These are phyloP conservation scores for Scrobipalpa costella DNA, from an alignment of 2,888 invertebrate genomes.

Conservation along the genomic window DNA sequence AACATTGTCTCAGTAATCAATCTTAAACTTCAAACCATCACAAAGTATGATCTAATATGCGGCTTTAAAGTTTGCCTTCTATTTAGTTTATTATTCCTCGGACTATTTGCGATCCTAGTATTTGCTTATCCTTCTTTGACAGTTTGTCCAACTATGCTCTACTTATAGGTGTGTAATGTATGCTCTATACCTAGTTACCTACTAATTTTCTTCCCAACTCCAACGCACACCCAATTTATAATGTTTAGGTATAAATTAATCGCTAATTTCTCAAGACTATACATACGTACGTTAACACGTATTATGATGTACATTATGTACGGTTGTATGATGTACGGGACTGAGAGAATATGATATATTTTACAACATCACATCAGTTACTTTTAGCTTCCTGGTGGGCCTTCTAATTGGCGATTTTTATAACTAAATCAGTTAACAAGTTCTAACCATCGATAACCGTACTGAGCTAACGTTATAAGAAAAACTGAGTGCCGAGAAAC, in stretches of 20 bases:
- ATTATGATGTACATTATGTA: too few species aligned
- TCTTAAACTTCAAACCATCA: conserved; percentile 29
- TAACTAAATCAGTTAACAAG: conserved; percentile 9
- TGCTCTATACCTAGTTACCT: too few species aligned
- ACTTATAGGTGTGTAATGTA: too few species aligned
- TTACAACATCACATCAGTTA: neutral
- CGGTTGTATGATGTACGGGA: too few species aligned
- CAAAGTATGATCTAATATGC: neutral
- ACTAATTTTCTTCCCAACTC: too few species aligned
- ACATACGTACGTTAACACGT: too few species aligned
- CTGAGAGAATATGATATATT: neutral
- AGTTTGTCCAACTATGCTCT: too few species aligned
- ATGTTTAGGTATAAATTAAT: neutral
- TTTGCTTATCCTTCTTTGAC: neutral
- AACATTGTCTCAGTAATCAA: conserved; percentile 43
- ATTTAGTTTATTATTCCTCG: neutral
- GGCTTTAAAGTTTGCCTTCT: neutral
- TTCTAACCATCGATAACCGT: conserved; percentile 1
- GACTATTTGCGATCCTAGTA: neutral
- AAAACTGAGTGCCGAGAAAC: conserved; percentile 2
- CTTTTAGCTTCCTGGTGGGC: neutral
- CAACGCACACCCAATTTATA: too few species aligned
- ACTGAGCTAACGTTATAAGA: neutral
- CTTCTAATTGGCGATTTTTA: neutral
- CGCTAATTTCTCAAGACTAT: neutral